A percentile compares a stretch with the other conserved stretches of the same genome.
phyloP scores from a whole-genome alignment of 2,888 invertebrate genomes.

The Iphiclides podalirius region DNA sequence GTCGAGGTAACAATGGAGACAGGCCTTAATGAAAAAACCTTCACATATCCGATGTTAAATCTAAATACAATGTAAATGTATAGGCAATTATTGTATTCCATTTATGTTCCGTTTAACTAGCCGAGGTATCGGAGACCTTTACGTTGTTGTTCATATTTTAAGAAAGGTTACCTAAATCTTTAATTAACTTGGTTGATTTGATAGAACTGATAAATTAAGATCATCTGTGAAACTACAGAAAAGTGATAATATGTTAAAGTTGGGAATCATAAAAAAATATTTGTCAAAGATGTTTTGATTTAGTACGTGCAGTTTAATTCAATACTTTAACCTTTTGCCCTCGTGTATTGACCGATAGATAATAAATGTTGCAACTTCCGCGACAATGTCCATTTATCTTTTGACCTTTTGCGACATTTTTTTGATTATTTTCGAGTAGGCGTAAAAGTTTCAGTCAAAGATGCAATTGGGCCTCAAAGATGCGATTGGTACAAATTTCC shows the following conservation, averaged over 20 bases:
- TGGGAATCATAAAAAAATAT: no score
- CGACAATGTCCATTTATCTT: neutral
- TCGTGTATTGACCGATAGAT: neutral
- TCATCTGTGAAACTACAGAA: no score
- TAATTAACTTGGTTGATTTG: no score
- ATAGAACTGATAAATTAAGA: no score
- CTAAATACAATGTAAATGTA: constrained; percentile 19
- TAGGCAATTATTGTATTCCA: constrained; percentile 19
- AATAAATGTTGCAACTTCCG: neutral
- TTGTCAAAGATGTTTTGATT: no score
- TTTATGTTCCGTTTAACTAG: constrained; percentile 6
- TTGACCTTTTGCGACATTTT: neutral
- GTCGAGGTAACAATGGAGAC: constrained; percentile 5
- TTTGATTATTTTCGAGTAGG: neutral
- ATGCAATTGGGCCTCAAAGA: no score
- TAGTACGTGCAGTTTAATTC: no score
- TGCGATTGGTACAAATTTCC: neutral
- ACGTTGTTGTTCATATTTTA: no score
- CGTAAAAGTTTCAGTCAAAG: neutral
- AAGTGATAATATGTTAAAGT: no score
- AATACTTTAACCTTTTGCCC: neutral
- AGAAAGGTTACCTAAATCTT: no score
- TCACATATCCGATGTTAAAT: constrained; percentile 11
- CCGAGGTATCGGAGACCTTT: neutral
- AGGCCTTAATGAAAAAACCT: constrained; percentile 13